phyloP scores from a whole-genome alignment of 1,140 invertebrate genomes.

The Trachymyrmex septentrionalis region DNA sequence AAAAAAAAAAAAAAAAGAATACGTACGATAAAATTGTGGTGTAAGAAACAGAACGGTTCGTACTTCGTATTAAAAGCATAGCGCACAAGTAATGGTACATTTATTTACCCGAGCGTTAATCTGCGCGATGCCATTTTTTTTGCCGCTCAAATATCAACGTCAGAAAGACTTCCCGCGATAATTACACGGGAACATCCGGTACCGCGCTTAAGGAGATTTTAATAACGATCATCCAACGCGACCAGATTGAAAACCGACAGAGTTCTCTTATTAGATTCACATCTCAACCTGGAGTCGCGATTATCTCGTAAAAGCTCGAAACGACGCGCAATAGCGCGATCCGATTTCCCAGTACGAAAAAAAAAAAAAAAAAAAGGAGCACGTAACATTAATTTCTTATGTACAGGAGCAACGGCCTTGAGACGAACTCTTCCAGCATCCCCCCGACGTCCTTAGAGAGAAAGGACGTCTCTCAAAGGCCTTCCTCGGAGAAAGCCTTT shows the following conservation, averaged over 20 bases:
- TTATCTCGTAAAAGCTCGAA: background rate
- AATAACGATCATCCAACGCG: background rate
- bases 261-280: constrained; percentile 9
- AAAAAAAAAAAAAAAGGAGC: background rate
- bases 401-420: constrained; percentile 73
- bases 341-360: background rate
- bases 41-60: background rate
- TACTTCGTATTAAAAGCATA: constrained; percentile 18
- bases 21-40: background rate
- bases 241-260: background rate
- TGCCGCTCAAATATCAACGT: constrained; percentile 11
- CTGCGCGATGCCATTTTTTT: constrained; percentile 30
- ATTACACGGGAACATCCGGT: constrained; percentile 29
- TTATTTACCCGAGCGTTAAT: constrained; percentile 57
- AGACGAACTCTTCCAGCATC: constrained; percentile 69
- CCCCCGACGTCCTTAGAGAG: constrained; percentile 74
- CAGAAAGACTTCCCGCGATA: background rate
- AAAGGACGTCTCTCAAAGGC: constrained; percentile 72
- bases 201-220: background rate
- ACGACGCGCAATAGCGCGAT: background rate
- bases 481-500: constrained; percentile 75
- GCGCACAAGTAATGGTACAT: background rate
- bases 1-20: background rate
- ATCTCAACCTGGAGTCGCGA: background rate
- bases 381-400: constrained; percentile 34